Percentiles rank a stretch among this genome's conserved stretches.
Conservation (phyloP, 2,113 vertebrate genomes). For the Kryptolebias marmoratus region DNA sequence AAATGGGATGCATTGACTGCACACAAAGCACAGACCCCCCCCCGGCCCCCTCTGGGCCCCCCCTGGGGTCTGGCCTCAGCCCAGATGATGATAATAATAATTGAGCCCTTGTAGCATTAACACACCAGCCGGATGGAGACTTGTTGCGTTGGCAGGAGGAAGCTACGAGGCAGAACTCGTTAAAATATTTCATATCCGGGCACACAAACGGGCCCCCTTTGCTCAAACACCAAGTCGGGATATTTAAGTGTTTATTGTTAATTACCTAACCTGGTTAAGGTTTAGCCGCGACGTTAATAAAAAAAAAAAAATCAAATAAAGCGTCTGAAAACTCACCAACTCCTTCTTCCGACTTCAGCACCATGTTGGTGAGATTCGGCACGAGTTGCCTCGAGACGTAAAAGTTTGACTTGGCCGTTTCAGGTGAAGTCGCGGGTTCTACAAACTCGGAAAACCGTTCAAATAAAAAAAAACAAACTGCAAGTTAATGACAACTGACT, state of each 20-base stretch:
- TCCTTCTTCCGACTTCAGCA: conserved; percentile 76
- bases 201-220: not conserved
- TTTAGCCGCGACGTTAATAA: conserved; percentile 36
- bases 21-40: conserved; percentile 33
- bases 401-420: not conserved
- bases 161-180: not conserved
- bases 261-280: conserved; percentile 34
- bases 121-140: conserved; percentile 10
- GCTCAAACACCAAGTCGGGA: conserved; percentile 3
- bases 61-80: conserved; percentile 54
- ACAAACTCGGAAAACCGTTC: not conserved
- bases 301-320: not conserved
- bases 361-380: conserved; percentile 45
- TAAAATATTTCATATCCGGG: not conserved
- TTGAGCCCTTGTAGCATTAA: conserved; percentile 59
- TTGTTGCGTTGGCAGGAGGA: conserved; percentile 19
- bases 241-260: conserved; percentile 25
- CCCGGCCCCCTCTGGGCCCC: not conserved
- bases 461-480: not conserved
- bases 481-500: conserved; percentile 53
- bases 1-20: conserved; percentile 48
- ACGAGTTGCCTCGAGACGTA: fast-evolving
- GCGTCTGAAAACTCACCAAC: conserved; percentile 70
- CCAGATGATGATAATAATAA: conserved; percentile 61
- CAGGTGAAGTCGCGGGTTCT: conserved; percentile 1